Base-by-base conservation (phyloP, 1,140 invertebrate species). In the Ericerus pela region DNA sequence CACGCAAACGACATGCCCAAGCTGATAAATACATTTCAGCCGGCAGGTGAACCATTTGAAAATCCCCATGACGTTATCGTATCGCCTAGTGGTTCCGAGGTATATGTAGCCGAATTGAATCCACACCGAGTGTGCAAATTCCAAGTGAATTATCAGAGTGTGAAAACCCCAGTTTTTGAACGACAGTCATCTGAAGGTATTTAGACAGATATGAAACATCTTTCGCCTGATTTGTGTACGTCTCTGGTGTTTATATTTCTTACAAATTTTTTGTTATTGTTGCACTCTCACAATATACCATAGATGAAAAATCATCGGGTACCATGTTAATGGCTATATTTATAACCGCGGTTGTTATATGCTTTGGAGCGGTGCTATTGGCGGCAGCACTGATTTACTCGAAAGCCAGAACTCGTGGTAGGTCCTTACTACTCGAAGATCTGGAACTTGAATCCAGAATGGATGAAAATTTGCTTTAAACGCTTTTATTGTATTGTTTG, bases 251-350 rank as follows among this genome's bases (percentile, higher is more conserved):
- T 38, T 38, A 16, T 38, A 16, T 6, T n/a, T 4, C 14, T 24
- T 24, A 47, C 20, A 16, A 41, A 14, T 8, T 33, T 8, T 14
- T 16, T 41, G 14, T 16, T 41, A 16, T 41, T 16, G 37, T 16
- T 8, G 20, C 16, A 22, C 41, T 5, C 36, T 5, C 20, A 38
- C 36, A 18, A 38, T 38, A 38, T 47, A 47, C 26, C 41, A 3
- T 24, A 24, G 41, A 47, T 47, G 20, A 24, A 24, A 47, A 47
- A 47, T 47, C 41, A 47, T 47, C 41, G 41, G 41, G 41, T 8
- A 47, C 41, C 16, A 3, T 47, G 18, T 18, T 47, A 47, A 47
- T 47, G 41, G 41, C 41, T 2, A 47, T 47, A 24, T 24, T 47
- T 47, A 47, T 47, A 47, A 47, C 41, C 8, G 41, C 18, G 20